Evolutionary conservation across 2,888 invertebrate genomes (phyloP).

Genomic region (Lepidochitona cinerea): DNA sequence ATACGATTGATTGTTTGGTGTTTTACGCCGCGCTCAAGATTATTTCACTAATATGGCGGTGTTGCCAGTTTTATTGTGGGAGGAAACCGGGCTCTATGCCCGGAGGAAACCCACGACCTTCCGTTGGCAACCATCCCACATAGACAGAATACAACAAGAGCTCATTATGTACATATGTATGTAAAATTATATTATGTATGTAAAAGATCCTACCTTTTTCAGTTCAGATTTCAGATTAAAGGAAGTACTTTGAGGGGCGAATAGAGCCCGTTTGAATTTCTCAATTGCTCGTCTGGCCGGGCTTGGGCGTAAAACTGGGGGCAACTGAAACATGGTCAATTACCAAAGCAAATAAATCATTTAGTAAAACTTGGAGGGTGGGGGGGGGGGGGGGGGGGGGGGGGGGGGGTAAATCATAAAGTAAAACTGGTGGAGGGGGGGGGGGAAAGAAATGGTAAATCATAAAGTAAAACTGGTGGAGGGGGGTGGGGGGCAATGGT

Average conservation of each 20-base stretch:
- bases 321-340: constrained; percentile 48
- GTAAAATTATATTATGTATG: too few relatives aligned
- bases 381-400: background rate
- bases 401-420: background rate
- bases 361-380: background rate
- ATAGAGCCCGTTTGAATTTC: constrained; percentile 66
- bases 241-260: constrained; percentile 61
- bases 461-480: too few relatives aligned
- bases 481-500: too few relatives aligned
- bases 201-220: constrained; percentile 58
- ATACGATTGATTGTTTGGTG: too few relatives aligned
- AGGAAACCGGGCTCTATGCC: too few relatives aligned
- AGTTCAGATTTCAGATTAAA: constrained; percentile 67
- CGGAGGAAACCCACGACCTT: too few relatives aligned
- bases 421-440: background rate
- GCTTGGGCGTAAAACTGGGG: constrained; percentile 65
- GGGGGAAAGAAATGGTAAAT: background rate
- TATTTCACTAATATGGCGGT: too few relatives aligned
- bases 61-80: too few relatives aligned
- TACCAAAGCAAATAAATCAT: background rate
- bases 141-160: too few relatives aligned
- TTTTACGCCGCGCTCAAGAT: too few relatives aligned
- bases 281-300: constrained; percentile 65
- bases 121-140: too few relatives aligned
- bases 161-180: too few relatives aligned